phyloP scores from a whole-genome alignment of 2,797 vertebrate genomes.

The Thaleichthys pacificus region DNA sequence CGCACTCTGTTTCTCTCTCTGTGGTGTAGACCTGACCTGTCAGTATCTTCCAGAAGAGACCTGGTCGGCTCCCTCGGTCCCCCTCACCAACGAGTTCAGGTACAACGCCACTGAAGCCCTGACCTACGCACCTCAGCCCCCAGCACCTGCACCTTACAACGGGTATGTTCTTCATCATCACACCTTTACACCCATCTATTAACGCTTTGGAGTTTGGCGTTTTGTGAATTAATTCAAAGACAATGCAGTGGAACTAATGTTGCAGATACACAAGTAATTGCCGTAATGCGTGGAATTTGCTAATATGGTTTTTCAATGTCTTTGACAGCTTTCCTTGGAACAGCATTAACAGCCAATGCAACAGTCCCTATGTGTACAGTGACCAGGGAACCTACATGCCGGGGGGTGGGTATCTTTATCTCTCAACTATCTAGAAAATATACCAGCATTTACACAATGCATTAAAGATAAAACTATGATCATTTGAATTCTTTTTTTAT shows the following conservation, averaged over 20 bases:
- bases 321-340: slow-evolving; percentile 74
- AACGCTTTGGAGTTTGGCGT: neutral
- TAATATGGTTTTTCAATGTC: slow-evolving; percentile 25
- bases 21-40: slow-evolving; percentile 61
- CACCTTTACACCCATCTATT: neutral
- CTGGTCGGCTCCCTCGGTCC: slow-evolving; percentile 86
- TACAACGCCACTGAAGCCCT: slow-evolving; percentile 83
- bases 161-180: slow-evolving; percentile 69
- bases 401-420: slow-evolving; percentile 18
- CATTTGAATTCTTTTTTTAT: too few species aligned
- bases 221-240: neutral
- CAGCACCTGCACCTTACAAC: slow-evolving; percentile 67
- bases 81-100: slow-evolving; percentile 86
- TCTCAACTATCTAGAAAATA: neutral
- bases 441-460: neutral
- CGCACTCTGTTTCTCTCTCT: too few species aligned
- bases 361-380: slow-evolving; percentile 66
- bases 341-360: slow-evolving; percentile 68
- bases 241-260: too few species aligned
- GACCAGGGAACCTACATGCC: slow-evolving; percentile 59
- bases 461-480: too few species aligned
- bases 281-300: neutral
- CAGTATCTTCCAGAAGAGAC: slow-evolving; percentile 83
- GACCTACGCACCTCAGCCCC: slow-evolving; percentile 78
- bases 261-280: neutral